Conservation (phyloP, 2,888 invertebrate species). For the Himalopsyche anomala region DNA sequence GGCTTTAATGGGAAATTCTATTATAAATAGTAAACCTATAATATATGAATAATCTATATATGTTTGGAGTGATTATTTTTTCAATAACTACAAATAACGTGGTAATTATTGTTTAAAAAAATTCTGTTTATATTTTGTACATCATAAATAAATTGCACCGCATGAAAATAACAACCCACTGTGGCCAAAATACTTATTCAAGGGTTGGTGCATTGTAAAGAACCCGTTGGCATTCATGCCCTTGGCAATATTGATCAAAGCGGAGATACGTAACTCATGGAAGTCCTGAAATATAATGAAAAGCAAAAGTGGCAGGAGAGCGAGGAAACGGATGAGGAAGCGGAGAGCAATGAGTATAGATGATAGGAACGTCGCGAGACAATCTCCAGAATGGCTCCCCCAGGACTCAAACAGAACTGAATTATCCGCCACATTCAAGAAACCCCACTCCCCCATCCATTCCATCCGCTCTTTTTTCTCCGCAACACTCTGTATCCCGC, state of each 20-base stretch:
- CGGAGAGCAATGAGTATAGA: slow-evolving; percentile 54
- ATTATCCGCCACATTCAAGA: slow-evolving; percentile 31
- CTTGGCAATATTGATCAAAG: slow-evolving; percentile 21
- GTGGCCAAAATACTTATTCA: too few species aligned
- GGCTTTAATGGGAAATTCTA: too few species aligned
- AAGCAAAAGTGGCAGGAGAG: slow-evolving; percentile 23
- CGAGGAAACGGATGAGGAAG: slow-evolving; percentile 34
- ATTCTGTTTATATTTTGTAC: too few species aligned
- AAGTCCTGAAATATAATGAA: slow-evolving; percentile 15
- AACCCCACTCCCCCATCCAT: background rate
- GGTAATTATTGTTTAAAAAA: too few species aligned
- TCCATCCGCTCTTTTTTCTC: background rate
- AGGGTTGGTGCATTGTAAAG: background rate
- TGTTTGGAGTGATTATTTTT: too few species aligned
- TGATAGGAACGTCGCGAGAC: slow-evolving; percentile 55
- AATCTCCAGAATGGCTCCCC: slow-evolving; percentile 59
- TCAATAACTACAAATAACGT: too few species aligned
- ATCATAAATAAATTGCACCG: too few species aligned
- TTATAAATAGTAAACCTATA: too few species aligned
- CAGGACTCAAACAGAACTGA: slow-evolving; percentile 24
- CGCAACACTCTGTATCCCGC: slow-evolving; percentile 26
- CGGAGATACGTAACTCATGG: background rate
- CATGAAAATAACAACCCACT: too few species aligned
- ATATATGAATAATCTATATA: too few species aligned
- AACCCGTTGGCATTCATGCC: background rate